Base-by-base conservation (phyloP, 2,113 vertebrate species). In the Noctilio leporinus region DNA sequence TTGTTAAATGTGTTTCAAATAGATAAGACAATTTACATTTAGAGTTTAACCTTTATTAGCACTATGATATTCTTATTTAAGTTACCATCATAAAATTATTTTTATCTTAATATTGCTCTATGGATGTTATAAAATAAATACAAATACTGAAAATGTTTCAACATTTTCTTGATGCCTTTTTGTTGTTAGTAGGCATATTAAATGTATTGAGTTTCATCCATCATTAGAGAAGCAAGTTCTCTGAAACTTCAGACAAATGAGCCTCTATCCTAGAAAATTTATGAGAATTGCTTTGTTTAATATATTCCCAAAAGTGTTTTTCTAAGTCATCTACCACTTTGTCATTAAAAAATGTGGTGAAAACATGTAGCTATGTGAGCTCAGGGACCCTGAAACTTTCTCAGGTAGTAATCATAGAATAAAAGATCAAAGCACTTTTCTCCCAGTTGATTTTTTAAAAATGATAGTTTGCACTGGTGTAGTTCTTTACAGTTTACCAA, bases 361-460 rank as follows among this genome's bases (percentile, higher is more conserved):
- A 86, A 86, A 33, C 24, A 70, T 86, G 93, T 91, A 59, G 47
- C 35, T 47, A 0, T 65, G 9, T 86, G 69, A 93, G 49, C 43
- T 93, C 40, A 85, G 51, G 43, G n/a, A 53, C 47, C 24, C 75
- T 64, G 47, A 67, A 77, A 73, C 9, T 83, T 76, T 65, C 20
- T 12, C 17, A 70, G 80, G 43, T 65, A 22, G 15, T 91, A 49
- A 86, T 59, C 57, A 28, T 85, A 53, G 40, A 86, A 59, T 65
- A 30, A 83, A 78, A 94, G 51, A 45, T 95, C 57, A 75, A 93
- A 76, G 26, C 82, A 24, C 0, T 96, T 89, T 94, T 82, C 40
- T 94, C 19, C 75, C 67, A 85, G 51, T 89, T 88, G 86, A 95
- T 55, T 89, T 91, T 91, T 88, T 65, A 20, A 62, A 62, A 81